Percentiles rank a stretch among this genome's conserved stretches.
Evolutionary conservation across 2,113 vertebrate species (phyloP).

Genomic region (Myotis yumanensis): DNA sequence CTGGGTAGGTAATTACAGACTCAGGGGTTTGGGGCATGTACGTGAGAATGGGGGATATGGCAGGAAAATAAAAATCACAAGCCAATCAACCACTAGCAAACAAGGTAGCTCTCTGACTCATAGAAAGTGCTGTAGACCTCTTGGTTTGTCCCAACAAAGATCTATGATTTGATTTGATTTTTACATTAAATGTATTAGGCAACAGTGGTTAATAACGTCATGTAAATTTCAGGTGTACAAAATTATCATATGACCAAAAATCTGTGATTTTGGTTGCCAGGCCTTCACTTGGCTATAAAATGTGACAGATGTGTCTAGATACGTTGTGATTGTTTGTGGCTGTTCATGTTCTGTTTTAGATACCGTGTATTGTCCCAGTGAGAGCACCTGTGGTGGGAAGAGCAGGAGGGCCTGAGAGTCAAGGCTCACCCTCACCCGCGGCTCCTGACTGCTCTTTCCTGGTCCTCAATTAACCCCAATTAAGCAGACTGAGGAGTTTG

Average conservation of each 20-base stretch:
- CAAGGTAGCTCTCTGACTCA: neutral
- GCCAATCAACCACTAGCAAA: neutral
- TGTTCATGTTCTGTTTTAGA: neutral
- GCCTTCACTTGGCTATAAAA: neutral
- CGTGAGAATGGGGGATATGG: neutral
- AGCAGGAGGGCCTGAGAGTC: neutral
- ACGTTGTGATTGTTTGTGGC: rapidly evolving
- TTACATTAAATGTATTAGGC: neutral
- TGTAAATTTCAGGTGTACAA: neutral
- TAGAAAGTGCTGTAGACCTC: neutral
- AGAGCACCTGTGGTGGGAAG: neutral
- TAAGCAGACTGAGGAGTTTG: slow-evolving; percentile 13
- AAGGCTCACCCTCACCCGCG: neutral
- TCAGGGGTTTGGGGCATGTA: neutral
- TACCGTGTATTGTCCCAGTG: neutral
- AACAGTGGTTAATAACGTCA: neutral
- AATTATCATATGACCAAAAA: neutral
- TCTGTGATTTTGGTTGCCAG: neutral
- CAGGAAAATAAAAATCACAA: neutral
- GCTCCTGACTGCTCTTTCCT: neutral
- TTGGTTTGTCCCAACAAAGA: neutral
- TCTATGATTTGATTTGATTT: neutral
- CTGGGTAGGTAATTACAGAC: neutral
- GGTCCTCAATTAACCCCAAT: neutral
- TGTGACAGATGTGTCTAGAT: neutral